Base-by-base conservation (phyloP, 2,888 invertebrate genomes). In the Exephanes ischioxanthus region DNA sequence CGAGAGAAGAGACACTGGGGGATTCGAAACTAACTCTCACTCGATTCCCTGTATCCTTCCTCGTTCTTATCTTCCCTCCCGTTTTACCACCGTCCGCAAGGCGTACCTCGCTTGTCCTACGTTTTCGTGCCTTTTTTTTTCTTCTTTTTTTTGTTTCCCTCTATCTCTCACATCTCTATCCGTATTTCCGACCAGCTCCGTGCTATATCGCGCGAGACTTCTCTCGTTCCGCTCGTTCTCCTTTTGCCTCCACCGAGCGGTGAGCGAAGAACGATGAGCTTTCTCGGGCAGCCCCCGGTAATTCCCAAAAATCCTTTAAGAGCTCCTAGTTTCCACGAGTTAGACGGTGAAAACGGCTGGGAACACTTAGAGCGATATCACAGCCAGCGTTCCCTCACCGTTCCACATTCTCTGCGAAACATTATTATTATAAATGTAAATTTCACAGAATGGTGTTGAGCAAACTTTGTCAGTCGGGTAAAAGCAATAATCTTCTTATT, bases 1-100 rank as follows among this genome's bases (percentile, higher is more conserved):
- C 84, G 81, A 85, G 41, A 82, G 75, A 85, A 85, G 78, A 85
- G 85, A 82, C 85, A 48, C 81, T 63, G 48, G 83, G 82, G 82
- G 82, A 82, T 85, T 85, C 71, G 7, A 3, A 33, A 11, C 48
- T 75, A 66, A 58, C 53, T 72, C 71, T 66, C 71, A 11, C 71
- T 63, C 72, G 67, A 77, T 79, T 70, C 63, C 66, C 72, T 68
- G 11, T 16, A 14, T 33, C 76, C 77, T 68, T 77, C 77, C 67
- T 73, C 61, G 11, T 58, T 78, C 61, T 45, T 68, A 73, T 75
- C 41, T 72, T 80, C 72, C n/a, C 61, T 58, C 55, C 16, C 66
- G 30, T 55, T 55, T 66, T 67, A 41, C 19, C 78, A 19, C 14
- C 3, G 37, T 76, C 45, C 41, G 63, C 51, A 19, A 30, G 16